Evolutionary conservation across 2,797 vertebrate species (phyloP), one percentile per base, ranked within the genome.

Genomic region (Anomalospiza imberbis): DNA sequence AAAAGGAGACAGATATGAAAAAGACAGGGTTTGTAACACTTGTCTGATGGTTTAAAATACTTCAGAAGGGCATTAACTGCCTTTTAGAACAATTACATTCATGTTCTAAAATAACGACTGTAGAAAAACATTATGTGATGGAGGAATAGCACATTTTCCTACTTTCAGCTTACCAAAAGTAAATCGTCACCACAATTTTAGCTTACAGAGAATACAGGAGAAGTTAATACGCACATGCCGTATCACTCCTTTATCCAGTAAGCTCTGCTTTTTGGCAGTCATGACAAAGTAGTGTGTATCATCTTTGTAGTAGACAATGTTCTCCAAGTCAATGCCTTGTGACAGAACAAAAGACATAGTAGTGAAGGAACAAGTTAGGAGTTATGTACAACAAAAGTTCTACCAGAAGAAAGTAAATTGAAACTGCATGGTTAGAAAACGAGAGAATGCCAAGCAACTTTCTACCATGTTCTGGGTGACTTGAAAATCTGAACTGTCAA

Each of bases 251-350:
- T 99, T 99, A 96, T 99, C 99, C 98, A 99, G 96, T 89, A 99
- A 97, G 92, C 99, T 99, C 98, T 99, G 99, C 94, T 99, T 99
- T 98, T 99, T 99, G 98, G 99, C 99, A 76, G 99, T 99, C 99
- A 99, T 99, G 88, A 99, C 99, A 95, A 99, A 99, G 98, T 99
- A 99, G 97, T 99, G 99, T 0, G 99, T 99, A 97, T 99, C 99
- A 85, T 99, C 99, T 97, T 99, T 99, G 97, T 99, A 99, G 98
- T 99, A 99, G 93, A 99, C 99, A 19, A 99, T 99, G 98, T 99
- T 99, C 98, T 99, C 99, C 98, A 99, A 98, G 98, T 99, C 99
- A 95, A 99, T 98, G 96, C 99, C 99, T 96, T 99, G 93, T 13
- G 76, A 93, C 71, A 96, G 73, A 97, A 93, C 42, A 94, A 86